Conservation (phyloP, 2,113 vertebrate genomes). For the Siniperca knerii region DNA sequence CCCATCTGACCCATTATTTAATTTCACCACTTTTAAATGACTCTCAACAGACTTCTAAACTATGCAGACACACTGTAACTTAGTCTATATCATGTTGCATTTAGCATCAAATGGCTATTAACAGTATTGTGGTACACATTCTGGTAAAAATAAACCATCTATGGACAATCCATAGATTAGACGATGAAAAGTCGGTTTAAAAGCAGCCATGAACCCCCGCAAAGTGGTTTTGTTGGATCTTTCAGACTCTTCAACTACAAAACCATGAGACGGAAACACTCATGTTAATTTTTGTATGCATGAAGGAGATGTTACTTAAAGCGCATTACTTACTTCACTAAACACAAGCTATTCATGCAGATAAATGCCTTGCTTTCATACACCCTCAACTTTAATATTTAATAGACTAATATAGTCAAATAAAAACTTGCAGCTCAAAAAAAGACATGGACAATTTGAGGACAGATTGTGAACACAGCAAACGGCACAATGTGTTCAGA, state of each 20-base stretch:
- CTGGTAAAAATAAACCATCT: neutral
- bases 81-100: conserved; percentile 9
- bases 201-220: conserved; percentile 37
- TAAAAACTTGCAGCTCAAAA: conserved; percentile 69
- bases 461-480: conserved; percentile 78
- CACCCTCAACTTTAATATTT: conserved; percentile 84
- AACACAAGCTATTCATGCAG: conserved; percentile 85
- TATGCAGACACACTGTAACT: neutral
- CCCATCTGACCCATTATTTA: conserved; percentile 61
- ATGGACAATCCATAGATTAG: conserved; percentile 15
- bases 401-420: conserved; percentile 85
- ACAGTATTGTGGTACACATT: neutral
- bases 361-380: conserved; percentile 85
- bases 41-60: conserved; percentile 14
- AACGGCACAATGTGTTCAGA: conserved; percentile 79
- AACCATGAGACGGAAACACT: conserved; percentile 73
- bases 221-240: conserved; percentile 50
- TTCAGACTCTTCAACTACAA: conserved; percentile 54
- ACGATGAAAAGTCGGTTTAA: conserved; percentile 34
- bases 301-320: conserved; percentile 86
- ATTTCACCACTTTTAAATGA: conserved; percentile 35
- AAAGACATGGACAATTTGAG: conserved; percentile 71
- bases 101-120: conserved; percentile 18
- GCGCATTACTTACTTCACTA: conserved; percentile 85
- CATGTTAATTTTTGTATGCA: conserved; percentile 83